These are phyloP conservation scores for Theropithecus gelada DNA, from an alignment of 2,113 vertebrate genomes.

Conservation along the genomic window DNA sequence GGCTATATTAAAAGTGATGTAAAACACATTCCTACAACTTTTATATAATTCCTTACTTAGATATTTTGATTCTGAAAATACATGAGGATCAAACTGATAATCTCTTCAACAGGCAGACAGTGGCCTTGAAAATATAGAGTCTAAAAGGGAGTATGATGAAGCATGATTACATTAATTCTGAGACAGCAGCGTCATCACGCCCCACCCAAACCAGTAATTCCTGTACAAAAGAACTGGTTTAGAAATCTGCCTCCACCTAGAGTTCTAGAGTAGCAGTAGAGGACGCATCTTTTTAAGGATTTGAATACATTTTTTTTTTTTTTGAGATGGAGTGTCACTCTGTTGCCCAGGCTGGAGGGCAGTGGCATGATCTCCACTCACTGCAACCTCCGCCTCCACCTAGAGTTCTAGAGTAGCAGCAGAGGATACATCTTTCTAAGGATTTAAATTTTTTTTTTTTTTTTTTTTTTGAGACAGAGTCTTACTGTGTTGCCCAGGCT, in stretches of 20 bases:
- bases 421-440: neutral
- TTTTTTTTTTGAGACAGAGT: no score
- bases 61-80: neutral
- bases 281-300: neutral
- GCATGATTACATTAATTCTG: neutral
- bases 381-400: neutral
- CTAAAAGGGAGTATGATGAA: neutral
- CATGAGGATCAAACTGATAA: neutral
- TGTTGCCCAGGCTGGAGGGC: no score
- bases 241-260: neutral
- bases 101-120: neutral
- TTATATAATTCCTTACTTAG: neutral
- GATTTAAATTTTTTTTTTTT: no score
- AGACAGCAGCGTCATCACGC: neutral
- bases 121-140: neutral
- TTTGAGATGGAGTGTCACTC: no score
- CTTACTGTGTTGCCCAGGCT: no score
- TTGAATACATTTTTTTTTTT: no score
- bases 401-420: neutral
- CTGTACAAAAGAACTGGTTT: neutral
- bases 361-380: no score
- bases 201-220: slow-evolving; percentile 22
- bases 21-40: neutral
- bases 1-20: neutral
- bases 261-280: neutral